These are phyloP conservation scores for Orientallactaga bullata DNA, from an alignment of 2,113 vertebrate species.

Conservation along the genomic window DNA sequence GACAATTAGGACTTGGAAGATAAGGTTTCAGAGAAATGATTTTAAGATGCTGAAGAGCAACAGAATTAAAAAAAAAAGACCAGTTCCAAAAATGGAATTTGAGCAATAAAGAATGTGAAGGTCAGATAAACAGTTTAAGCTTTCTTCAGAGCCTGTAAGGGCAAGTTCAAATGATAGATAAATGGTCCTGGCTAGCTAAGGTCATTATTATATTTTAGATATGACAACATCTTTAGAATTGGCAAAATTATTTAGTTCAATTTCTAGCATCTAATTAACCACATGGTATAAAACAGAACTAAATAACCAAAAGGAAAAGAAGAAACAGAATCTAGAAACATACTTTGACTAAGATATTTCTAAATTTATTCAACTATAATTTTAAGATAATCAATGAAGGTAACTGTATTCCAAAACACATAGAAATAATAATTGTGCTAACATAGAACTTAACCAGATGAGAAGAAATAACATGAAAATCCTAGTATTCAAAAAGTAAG, in stretches of 20 bases:
- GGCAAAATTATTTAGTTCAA: not conserved
- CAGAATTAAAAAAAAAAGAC: not conserved
- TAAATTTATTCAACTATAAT: not conserved
- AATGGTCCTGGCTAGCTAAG: not conserved
- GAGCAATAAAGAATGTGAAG: not conserved
- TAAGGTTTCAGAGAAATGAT: not conserved
- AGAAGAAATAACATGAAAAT: constrained; percentile 22
- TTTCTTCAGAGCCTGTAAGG: not conserved
- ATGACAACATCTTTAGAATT: not conserved
- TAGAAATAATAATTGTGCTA: not conserved
- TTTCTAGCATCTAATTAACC: not conserved
- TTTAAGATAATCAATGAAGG: not conserved
- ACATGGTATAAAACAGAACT: not conserved
- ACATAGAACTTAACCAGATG: not conserved
- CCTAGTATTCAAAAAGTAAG: not conserved
- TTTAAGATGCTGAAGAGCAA: not conserved
- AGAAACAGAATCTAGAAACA: not conserved
- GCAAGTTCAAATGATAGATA: not conserved
- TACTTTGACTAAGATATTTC: not conserved
- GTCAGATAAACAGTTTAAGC: not conserved
- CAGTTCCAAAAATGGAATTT: not conserved
- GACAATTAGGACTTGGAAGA: not conserved
- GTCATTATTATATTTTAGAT: not conserved
- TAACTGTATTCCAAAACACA: not conserved
- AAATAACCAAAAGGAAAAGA: not conserved